Evolutionary conservation across 2,797 vertebrate genomes (phyloP).

Genomic region (Centroberyx gerrardi): DNA sequence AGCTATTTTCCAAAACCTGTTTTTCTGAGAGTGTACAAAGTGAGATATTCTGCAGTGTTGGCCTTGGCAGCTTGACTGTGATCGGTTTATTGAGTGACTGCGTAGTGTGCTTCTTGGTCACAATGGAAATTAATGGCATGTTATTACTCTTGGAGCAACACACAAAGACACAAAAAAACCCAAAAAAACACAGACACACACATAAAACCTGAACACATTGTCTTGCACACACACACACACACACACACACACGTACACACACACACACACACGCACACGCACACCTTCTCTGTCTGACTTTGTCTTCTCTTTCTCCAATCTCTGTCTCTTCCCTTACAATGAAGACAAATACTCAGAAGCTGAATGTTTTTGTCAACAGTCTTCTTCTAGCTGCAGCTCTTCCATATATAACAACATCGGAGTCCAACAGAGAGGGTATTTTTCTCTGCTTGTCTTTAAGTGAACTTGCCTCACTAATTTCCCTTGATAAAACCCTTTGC

Average conservation of each 20-base stretch:
- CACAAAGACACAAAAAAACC: slow-evolving; percentile 3
- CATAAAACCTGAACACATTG: not conserved
- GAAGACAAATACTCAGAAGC: slow-evolving; percentile 5
- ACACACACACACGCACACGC: not conserved
- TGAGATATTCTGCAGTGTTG: not conserved
- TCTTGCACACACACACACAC: slow-evolving; percentile 1
- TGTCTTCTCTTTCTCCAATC: not conserved
- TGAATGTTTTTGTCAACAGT: slow-evolving; percentile 2
- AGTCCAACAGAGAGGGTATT: slow-evolving; percentile 22
- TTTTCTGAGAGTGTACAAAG: not conserved
- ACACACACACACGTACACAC: slow-evolving; percentile 4
- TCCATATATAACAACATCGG: slow-evolving; percentile 29
- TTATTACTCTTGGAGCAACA: not conserved
- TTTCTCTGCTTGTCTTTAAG: slow-evolving; percentile 30
- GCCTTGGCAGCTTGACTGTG: not conserved
- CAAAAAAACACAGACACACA: not conserved
- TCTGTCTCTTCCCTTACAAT: slow-evolving; percentile 21
- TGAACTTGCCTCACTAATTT: slow-evolving; percentile 55
- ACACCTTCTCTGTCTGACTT: not conserved
- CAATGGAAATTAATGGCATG: slow-evolving; percentile 1
- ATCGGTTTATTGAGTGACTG: slow-evolving; percentile 1
- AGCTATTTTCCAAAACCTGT: not conserved
- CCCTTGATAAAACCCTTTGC: slow-evolving; percentile 50
- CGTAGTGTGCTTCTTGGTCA: not conserved
- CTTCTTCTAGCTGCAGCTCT: slow-evolving; percentile 13